Base-by-base conservation (phyloP, 1,140 invertebrate genomes). In the Heterodera carotae region DNA sequence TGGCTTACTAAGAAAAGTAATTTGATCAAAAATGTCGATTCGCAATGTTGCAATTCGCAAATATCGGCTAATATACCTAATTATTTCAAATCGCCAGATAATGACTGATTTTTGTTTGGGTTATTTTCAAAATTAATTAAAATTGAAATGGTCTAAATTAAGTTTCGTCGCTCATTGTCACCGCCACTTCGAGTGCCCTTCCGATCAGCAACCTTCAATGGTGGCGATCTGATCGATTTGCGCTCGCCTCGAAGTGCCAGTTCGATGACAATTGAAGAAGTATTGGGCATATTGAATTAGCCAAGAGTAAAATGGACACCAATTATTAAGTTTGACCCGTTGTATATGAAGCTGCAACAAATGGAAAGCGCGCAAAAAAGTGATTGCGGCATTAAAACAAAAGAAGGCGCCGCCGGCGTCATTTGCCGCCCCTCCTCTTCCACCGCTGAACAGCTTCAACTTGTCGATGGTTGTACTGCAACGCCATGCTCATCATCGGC, bases 181-280 rank as follows among this genome's bases (percentile, higher is more conserved):
- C 64, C 56, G n/a, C 77, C 76, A 8, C 60, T 79, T 18, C 77
- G 69, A 81, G 79, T 78, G 48, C 77, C 76, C 25, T 79, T 79
- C 53, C 79, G 56, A 48, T 56, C 60, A 62, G 31, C 33, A 75
- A 36, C 31, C 2, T 34, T 56, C 53, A 78, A 75, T 75, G 77
- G 76, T 25, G n/a, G n/a, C n/a, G 78, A 79, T 80, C 43, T 79
- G 53, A 79, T 79, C 39, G 78, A 79, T 81, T 81, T 79, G 22
- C 60, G 43, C 22, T 73, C 78, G 2, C 77, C 77, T 2, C 27
- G 33, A n/a, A 80, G 43, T n/a, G 60, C 48, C n/a, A 48, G 31
- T 22, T 59, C 39, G 8, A 81, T 80, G 27, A 34, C 77, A 34
- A 74, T 79, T 33, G 78, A 79, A 73, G 78, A 79, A 59, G 78